phyloP scores from a whole-genome alignment of 1,140 invertebrate species.

The Temnothorax longispinosus region DNA sequence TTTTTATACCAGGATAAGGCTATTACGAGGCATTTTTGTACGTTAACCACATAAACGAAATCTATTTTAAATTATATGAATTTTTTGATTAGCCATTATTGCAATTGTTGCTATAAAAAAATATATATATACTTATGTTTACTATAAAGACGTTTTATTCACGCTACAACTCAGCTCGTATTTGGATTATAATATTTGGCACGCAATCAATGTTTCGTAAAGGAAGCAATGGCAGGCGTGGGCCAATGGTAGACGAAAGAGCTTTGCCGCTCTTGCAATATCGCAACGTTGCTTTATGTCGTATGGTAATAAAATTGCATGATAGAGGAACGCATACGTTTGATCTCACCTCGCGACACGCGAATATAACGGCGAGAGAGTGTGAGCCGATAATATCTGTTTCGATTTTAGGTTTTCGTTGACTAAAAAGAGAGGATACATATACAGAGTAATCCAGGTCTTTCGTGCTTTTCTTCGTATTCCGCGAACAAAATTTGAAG shows the following conservation, averaged over 20 bases:
- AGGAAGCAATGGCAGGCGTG: not conserved
- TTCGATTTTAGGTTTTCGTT: slow-evolving; percentile 23
- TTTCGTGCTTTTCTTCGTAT: not conserved
- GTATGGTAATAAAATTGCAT: slow-evolving; percentile 60
- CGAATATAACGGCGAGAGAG: slow-evolving; percentile 37
- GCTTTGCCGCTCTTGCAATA: slow-evolving; percentile 45
- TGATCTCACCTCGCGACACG: slow-evolving; percentile 47
- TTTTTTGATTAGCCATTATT: not conserved
- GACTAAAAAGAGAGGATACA: not conserved
- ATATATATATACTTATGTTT: too few relatives aligned
- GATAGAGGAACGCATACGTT: slow-evolving; percentile 37
- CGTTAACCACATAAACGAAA: not conserved
- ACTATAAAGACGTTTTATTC: not conserved
- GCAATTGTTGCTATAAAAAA: not conserved
- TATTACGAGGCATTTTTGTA: not conserved
- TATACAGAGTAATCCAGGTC: not conserved
- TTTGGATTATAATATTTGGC: slow-evolving; percentile 18
- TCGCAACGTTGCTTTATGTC: slow-evolving; percentile 53
- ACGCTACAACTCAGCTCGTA: not conserved
- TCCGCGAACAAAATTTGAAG: not conserved
- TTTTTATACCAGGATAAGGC: not conserved
- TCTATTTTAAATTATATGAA: slow-evolving; percentile 10
- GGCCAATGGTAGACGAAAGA: slow-evolving; percentile 4
- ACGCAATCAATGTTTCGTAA: slow-evolving; percentile 30
- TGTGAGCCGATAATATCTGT: slow-evolving; percentile 15